Evolutionary conservation across 2,113 vertebrate species (phyloP).

Genomic region (Trichomycterus rosablanca): DNA sequence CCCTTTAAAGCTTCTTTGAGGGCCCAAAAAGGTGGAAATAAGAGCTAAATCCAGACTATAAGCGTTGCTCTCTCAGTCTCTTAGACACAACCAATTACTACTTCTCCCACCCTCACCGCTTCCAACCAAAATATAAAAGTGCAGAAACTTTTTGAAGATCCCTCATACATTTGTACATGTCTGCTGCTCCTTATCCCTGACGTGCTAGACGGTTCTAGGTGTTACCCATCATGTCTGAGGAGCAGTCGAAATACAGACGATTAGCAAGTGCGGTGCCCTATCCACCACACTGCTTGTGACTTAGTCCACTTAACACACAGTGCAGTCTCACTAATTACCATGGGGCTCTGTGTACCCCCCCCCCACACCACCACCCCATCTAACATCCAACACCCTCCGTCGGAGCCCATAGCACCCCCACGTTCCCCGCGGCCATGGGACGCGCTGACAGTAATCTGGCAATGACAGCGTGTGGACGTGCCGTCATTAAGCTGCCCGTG

Average conservation of each 20-base stretch:
- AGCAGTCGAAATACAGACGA: constrained; percentile 15
- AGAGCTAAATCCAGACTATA: too few species aligned
- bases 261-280: constrained; percentile 13
- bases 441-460: constrained; percentile 71
- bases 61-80: too few species aligned
- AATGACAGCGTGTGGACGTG: constrained; percentile 54
- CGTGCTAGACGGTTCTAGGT: background rate
- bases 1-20: too few species aligned
- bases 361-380: constrained; percentile 35
- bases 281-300: constrained; percentile 49
- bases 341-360: constrained; percentile 30
- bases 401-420: constrained; percentile 47
- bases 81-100: too few species aligned
- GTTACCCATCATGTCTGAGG: constrained; percentile 5
- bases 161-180: too few species aligned
- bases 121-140: too few species aligned
- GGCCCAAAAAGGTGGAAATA: too few species aligned
- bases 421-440: constrained; percentile 61
- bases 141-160: too few species aligned
- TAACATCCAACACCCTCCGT: constrained; percentile 31
- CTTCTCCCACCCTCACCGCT: too few species aligned
- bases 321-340: constrained; percentile 63
- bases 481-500: constrained; percentile 49
- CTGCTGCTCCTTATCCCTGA: too few species aligned
- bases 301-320: constrained; percentile 64